These are phyloP conservation scores for Malurus cyaneus DNA, from an alignment of 2,113 vertebrate species.

Conservation along the genomic window DNA sequence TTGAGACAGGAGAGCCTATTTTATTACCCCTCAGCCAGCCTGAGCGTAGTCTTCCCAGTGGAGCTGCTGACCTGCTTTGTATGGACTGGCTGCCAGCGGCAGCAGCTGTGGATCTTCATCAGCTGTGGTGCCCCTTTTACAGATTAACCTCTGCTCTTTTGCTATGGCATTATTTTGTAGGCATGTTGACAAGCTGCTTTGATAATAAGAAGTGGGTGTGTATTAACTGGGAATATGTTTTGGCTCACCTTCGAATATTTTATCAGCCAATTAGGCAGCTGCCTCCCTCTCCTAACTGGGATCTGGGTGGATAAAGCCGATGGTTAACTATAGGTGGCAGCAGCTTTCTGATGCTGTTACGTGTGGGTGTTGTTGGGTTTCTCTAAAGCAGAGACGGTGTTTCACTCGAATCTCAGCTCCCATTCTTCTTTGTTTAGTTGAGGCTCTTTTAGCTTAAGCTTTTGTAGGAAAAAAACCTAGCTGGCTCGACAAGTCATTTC, in stretches of 20 bases:
- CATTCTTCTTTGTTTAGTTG: not conserved
- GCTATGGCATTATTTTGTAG: not conserved
- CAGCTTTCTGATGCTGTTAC: conserved; percentile 13
- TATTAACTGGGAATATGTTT: not conserved
- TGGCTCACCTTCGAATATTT: not conserved
- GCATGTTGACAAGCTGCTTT: not conserved
- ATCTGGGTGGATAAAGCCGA: not conserved
- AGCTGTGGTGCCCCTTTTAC: not conserved
- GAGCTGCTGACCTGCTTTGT: not conserved
- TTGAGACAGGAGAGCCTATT: not conserved
- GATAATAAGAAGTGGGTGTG: not conserved
- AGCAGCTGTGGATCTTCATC: not conserved
- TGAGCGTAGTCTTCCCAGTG: not conserved
- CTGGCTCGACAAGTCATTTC: not conserved
- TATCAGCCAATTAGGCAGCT: not conserved
- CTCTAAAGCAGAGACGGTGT: not conserved
- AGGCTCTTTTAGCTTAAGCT: not conserved
- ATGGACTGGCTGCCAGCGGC: not conserved
- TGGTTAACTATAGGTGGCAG: conserved; percentile 49
- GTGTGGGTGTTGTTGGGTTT: not conserved
- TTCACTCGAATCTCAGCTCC: not conserved
- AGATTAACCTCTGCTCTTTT: not conserved
- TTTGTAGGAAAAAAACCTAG: not conserved
- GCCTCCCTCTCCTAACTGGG: not conserved
- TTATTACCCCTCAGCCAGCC: not conserved